A percentile compares a stretch with the other conserved stretches of the same genome.
These are phyloP conservation scores for Gadus chalcogrammus DNA, from an alignment of 2,113 vertebrate genomes.

Conservation along the genomic window DNA sequence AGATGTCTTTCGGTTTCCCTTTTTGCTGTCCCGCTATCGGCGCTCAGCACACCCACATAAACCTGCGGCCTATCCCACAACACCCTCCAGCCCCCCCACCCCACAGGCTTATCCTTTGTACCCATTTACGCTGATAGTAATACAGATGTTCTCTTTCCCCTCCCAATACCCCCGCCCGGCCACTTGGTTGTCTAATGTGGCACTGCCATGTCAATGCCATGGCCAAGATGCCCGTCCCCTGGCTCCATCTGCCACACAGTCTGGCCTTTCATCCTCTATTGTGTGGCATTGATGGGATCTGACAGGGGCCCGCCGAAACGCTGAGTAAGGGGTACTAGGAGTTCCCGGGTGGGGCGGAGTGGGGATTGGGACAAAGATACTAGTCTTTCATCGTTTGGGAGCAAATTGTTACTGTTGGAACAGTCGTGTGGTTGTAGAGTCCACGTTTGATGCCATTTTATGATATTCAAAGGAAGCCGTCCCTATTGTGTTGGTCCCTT, in stretches of 20 bases:
- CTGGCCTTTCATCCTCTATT: slow-evolving; percentile 59
- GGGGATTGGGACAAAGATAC: background rate
- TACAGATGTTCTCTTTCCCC: slow-evolving; percentile 17
- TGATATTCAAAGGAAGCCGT: background rate
- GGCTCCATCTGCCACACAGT: slow-evolving; percentile 56
- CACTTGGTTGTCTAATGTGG: slow-evolving; percentile 45
- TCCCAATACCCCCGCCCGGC: background rate
- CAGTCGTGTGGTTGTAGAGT: too few species aligned
- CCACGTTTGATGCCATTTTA: background rate
- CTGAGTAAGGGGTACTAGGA: slow-evolving; percentile 53
- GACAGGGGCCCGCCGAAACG: slow-evolving; percentile 54
- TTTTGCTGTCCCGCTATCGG: slow-evolving; percentile 35
- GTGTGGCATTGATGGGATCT: slow-evolving; percentile 58
- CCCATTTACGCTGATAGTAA: background rate
- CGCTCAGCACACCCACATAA: slow-evolving; percentile 27
- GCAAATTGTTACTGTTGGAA: too few species aligned
- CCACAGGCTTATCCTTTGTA: slow-evolving; percentile 20
- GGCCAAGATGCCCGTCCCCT: slow-evolving; percentile 56
- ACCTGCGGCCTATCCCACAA: slow-evolving; percentile 21
- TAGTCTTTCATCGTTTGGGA: background rate
- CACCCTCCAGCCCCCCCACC: slow-evolving; percentile 5
- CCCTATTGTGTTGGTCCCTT: background rate
- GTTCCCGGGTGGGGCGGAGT: background rate
- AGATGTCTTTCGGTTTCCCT: slow-evolving; percentile 32
- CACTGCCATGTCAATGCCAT: slow-evolving; percentile 51